Evolutionary conservation across 2,888 invertebrate species (phyloP), one percentile per base, ranked within the genome.

Genomic region (Tholera decimalis): DNA sequence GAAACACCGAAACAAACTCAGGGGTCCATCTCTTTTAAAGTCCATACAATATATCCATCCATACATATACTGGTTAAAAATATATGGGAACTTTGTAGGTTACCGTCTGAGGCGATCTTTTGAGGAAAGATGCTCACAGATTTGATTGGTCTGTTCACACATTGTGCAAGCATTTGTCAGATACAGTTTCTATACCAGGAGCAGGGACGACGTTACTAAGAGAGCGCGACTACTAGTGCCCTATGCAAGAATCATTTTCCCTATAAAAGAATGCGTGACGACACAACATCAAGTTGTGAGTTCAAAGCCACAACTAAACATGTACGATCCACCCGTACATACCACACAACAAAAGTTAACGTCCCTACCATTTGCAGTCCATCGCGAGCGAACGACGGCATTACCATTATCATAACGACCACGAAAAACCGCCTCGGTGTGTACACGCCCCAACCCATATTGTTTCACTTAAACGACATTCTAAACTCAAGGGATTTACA

Each of bases 391-490:
- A 72, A 77, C 55, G 56, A 54, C 54, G n/a, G 41, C 47, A 77
- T 77, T 57, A 77, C 54, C 78, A 73, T 77, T 73, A 73, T 28
- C 43, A 57, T 73, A 73, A 73, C 57, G 73, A 73, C 44, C 35
- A 15, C 26, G 53, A 57, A 73, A 73, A 77, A 73, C 64, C 24
- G 46, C 20, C 46, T 18, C 44, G 50, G 54, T 73, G 26, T 44
- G 49, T 51, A 39, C 44, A 15, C 59, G 30, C 39, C 74, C 53
- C 66, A 22, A 53, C 54, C 65, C 65, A 58, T 80, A 80, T 80
- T 79, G 78, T 78, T 78, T 80, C 59, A 81, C 63, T 64, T 73
- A 73, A 67, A 78, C 81, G 78, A 66, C 78, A 56, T 56, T 63
- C 63, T 58, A 67, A 80, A 77, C 67, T 78, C 68, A 22, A 55